Evolutionary conservation across 2,888 invertebrate genomes (phyloP).

Genomic region (Graphium colonna): DNA sequence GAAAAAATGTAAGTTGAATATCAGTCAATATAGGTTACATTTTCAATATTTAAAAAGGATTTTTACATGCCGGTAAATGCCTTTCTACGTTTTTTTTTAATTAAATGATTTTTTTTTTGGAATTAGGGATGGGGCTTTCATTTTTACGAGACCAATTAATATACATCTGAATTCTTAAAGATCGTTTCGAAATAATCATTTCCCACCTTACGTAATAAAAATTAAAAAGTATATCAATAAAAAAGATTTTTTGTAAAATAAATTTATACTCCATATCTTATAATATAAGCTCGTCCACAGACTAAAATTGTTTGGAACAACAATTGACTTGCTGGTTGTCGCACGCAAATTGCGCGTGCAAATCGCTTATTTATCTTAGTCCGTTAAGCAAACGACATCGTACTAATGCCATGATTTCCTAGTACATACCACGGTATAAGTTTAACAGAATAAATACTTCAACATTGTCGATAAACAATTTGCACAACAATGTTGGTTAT

Average conservation of each 20-base stretch:
- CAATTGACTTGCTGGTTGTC: constrained; percentile 20
- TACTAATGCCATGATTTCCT: constrained; percentile 16
- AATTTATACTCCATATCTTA: too few species aligned
- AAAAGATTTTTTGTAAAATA: too few species aligned
- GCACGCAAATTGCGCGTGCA: constrained; percentile 23
- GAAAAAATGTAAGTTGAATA: too few species aligned
- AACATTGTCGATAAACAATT: neutral
- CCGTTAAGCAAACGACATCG: constrained; percentile 14
- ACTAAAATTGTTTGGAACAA: constrained; percentile 14
- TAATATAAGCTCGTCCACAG: neutral
- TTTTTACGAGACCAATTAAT: too few species aligned
- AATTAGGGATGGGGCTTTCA: too few species aligned
- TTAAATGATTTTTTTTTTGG: neutral
- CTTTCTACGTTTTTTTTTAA: neutral
- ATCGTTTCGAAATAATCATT: too few species aligned
- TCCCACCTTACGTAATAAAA: too few species aligned
- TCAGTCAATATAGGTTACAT: too few species aligned
- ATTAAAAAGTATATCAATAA: too few species aligned
- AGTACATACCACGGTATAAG: neutral
- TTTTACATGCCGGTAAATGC: neutral
- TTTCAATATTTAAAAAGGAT: neutral
- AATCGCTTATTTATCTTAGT: constrained; percentile 21
- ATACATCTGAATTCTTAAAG: too few species aligned
- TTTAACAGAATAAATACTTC: neutral
- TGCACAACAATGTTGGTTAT: neutral